Conservation (phyloP, 2,888 invertebrate species). For the Dendrolimus houi region DNA sequence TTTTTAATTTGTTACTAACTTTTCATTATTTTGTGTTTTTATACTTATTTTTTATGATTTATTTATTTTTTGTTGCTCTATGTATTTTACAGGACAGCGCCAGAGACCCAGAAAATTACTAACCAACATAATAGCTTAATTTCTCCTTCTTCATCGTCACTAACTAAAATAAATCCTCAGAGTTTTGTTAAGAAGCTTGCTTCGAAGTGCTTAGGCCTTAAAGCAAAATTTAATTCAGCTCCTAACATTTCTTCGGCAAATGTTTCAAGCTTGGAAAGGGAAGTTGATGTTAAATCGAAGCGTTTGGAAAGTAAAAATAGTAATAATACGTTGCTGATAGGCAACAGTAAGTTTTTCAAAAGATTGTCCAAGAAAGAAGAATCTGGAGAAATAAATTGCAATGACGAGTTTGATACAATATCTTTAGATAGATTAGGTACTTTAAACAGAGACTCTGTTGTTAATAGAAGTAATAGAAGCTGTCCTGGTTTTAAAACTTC, state of each 20-base stretch:
- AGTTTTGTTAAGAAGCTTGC: constrained; percentile 73
- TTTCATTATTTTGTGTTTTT: constrained; percentile 3
- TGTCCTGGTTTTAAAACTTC: constrained; percentile 69
- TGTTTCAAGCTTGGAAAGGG: constrained; percentile 41
- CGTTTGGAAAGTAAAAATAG: constrained; percentile 40
- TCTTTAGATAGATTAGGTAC: constrained; percentile 61
- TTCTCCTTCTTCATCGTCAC: constrained; percentile 59
- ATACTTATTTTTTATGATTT: constrained; percentile 7
- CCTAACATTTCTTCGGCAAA: constrained; percentile 60
- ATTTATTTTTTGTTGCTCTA: constrained; percentile 48
- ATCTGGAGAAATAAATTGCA: constrained; percentile 61
- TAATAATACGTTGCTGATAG: constrained; percentile 54
- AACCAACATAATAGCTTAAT: constrained; percentile 60
- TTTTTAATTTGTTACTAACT: constrained; percentile 4
- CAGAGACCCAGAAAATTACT: constrained; percentile 67
- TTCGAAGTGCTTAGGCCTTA: constrained; percentile 71
- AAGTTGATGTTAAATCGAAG: constrained; percentile 48
- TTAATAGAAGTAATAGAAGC: constrained; percentile 66
- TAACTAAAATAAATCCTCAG: constrained; percentile 62
- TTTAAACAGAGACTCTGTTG: constrained; percentile 58
- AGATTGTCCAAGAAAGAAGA: constrained; percentile 64
- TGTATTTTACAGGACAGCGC: constrained; percentile 71
- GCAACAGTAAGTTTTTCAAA: constrained; percentile 70
- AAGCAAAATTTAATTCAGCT: constrained; percentile 68
- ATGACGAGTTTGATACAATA: constrained; percentile 68